Percentiles rank a stretch among this genome's conserved stretches.
Evolutionary conservation across 2,113 vertebrate genomes (phyloP).

Genomic region (Alaudala cheleensis): DNA sequence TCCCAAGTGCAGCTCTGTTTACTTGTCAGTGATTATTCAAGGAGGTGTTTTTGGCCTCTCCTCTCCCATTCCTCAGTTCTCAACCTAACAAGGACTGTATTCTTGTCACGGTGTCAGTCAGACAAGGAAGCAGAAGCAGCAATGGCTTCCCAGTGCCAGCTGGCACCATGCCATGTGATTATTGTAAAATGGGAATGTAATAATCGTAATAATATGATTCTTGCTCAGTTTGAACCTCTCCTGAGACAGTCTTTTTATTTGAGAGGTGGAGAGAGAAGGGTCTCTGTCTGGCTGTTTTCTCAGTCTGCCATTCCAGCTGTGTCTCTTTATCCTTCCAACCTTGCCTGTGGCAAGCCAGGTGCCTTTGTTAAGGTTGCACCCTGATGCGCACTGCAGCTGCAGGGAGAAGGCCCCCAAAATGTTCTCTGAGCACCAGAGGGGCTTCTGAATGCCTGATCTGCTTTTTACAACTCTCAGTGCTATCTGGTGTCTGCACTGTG

Average conservation of each 20-base stretch:
- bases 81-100: slow-evolving; percentile 45
- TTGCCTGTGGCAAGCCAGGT: slow-evolving; percentile 15
- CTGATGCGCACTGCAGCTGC: rapidly evolving
- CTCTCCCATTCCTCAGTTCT: slow-evolving; percentile 45
- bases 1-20: slow-evolving; percentile 48
- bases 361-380: background rate
- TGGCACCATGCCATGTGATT: slow-evolving; percentile 9
- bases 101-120: background rate
- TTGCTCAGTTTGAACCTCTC: background rate
- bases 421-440: background rate
- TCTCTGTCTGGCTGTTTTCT: background rate
- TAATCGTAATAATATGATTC: slow-evolving; percentile 16
- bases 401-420: background rate
- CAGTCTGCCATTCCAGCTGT: background rate
- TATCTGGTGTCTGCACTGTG: background rate
- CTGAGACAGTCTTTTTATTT: slow-evolving; percentile 18
- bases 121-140: slow-evolving; percentile 32
- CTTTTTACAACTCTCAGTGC: background rate
- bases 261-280: background rate
- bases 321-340: background rate
- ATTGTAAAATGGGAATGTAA: slow-evolving; percentile 40
- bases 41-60: slow-evolving; percentile 60
- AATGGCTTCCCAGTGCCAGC: slow-evolving; percentile 8
- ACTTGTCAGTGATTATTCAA: slow-evolving; percentile 62
- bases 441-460: background rate